These are phyloP conservation scores for Globia sparganii DNA, from an alignment of 2,888 invertebrate genomes.

Conservation along the genomic window DNA sequence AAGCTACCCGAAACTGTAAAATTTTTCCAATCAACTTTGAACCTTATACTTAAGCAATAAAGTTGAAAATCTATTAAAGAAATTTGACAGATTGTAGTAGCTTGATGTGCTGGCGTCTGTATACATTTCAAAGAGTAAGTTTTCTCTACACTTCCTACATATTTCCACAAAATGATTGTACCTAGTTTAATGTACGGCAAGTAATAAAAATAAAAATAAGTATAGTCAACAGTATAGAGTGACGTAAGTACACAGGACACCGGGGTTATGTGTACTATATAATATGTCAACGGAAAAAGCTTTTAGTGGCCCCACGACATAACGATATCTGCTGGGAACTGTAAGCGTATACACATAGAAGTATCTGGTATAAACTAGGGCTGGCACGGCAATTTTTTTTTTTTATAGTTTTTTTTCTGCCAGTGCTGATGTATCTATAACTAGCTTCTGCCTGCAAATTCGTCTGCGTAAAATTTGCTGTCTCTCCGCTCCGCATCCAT, in stretches of 20 bases:
- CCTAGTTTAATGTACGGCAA: not conserved
- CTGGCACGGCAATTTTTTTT: constrained; percentile 1
- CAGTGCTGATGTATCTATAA: not conserved
- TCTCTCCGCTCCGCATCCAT: too few relatives aligned
- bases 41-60: too few relatives aligned
- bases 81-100: too few relatives aligned
- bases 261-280: constrained; percentile 76
- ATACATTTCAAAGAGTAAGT: not conserved
- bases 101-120: too few relatives aligned
- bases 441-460: too few relatives aligned
- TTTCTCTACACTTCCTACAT: not conserved
- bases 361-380: constrained; percentile 52
- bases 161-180: not conserved
- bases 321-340: constrained; percentile 81
- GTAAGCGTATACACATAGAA: constrained; percentile 66
- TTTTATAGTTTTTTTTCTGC: not conserved
- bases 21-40: too few relatives aligned
- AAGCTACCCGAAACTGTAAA: too few relatives aligned
- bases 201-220: too few relatives aligned
- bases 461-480: too few relatives aligned
- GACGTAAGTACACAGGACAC: constrained; percentile 14
- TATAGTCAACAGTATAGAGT: constrained; percentile 19
- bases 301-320: constrained; percentile 76
- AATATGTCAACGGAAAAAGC: constrained; percentile 85
- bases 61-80: too few relatives aligned